These are phyloP conservation scores for Acropternis orthonyx DNA, from an alignment of 2,797 vertebrate species.

Conservation along the genomic window DNA sequence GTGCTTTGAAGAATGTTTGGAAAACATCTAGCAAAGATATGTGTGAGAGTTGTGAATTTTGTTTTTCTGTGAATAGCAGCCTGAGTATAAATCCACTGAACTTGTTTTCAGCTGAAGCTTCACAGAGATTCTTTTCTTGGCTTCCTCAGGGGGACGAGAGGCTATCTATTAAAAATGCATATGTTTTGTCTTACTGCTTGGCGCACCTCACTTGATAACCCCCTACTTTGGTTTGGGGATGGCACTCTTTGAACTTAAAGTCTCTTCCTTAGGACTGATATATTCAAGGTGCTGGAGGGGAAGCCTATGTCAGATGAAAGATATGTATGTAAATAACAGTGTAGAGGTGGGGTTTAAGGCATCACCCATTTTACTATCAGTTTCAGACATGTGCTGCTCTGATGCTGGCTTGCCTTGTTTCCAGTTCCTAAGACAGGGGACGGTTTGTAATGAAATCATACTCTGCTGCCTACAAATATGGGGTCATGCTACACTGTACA, in stretches of 20 bases:
- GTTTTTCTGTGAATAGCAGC: not conserved
- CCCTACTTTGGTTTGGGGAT: constrained; percentile 53
- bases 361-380: constrained; percentile 37
- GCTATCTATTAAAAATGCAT: constrained; percentile 63
- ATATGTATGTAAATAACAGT: constrained; percentile 44
- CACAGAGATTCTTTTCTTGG: constrained; percentile 42
- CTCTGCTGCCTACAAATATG: constrained; percentile 11
- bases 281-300: constrained; percentile 62
- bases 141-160: constrained; percentile 45
- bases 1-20: not conserved
- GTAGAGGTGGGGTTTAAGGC: constrained; percentile 34
- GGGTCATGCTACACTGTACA: not conserved
- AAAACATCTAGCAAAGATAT: not conserved
- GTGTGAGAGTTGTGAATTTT: not conserved
- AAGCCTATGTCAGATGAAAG: constrained; percentile 52
- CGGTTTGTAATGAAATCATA: constrained; percentile 44
- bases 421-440: not conserved
- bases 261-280: constrained; percentile 61
- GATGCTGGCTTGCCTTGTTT: constrained; percentile 7
- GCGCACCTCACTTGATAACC: constrained; percentile 45
- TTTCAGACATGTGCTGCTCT: constrained; percentile 48
- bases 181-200: constrained; percentile 60
- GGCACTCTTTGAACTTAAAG: constrained; percentile 59
- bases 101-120: constrained; percentile 54
- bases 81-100: constrained; percentile 20